A percentile compares a stretch with the other conserved stretches of the same genome.
phyloP scores from a whole-genome alignment of 2,113 vertebrate species.

The Pelecanus crispus region DNA sequence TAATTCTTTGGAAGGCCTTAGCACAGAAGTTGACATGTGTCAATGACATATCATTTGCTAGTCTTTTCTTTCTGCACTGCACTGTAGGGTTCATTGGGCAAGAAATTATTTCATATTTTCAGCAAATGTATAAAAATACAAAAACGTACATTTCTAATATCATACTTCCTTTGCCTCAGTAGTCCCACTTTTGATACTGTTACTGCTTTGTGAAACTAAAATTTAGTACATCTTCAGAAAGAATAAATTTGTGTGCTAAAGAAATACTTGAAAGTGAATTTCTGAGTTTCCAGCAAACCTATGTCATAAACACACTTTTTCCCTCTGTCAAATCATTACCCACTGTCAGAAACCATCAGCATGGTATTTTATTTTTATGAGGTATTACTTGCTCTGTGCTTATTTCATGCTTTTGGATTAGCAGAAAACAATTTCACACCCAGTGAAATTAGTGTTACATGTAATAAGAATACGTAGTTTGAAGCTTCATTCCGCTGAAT shows the following conservation, averaged over 20 bases:
- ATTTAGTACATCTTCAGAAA: neutral
- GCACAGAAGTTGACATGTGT: neutral
- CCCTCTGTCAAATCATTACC: neutral
- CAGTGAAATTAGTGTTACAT: neutral
- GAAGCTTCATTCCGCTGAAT: neutral
- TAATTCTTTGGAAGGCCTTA: neutral
- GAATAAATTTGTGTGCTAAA: neutral
- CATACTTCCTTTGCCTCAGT: neutral
- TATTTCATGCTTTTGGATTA: conserved; percentile 2
- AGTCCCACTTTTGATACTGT: neutral
- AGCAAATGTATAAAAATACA: neutral
- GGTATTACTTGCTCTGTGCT: neutral
- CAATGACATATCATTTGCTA: neutral
- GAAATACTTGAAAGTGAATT: neutral
- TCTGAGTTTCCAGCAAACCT: neutral
- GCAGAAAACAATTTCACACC: neutral
- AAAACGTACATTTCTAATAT: neutral
- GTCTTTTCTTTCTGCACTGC: neutral
- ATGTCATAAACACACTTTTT: neutral
- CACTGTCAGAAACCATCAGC: neutral
- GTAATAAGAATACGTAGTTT: neutral
- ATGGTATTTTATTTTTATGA: neutral
- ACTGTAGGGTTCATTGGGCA: neutral
- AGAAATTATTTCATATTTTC: neutral
- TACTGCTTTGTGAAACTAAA: neutral